Evolutionary conservation across 2,113 vertebrate genomes (phyloP).

Genomic region (Tenrec ecaudatus): DNA sequence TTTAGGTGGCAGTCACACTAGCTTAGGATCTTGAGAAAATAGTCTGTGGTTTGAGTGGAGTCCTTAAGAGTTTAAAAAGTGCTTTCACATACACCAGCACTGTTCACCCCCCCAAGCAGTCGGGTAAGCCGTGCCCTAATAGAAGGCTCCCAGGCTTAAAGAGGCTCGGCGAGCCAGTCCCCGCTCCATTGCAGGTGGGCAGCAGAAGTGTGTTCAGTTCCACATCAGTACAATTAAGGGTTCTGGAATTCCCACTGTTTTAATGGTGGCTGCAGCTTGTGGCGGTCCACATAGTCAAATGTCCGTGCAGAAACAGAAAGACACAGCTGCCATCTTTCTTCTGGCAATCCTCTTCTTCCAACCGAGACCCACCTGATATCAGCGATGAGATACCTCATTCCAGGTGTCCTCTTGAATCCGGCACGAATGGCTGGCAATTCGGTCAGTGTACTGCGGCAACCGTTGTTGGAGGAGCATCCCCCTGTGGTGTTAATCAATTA

Average conservation of each 20-base stretch:
- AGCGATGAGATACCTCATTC: too few relatives aligned
- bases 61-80: not conserved
- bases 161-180: not conserved
- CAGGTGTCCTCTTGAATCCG: too few relatives aligned
- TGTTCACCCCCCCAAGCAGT: not conserved
- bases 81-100: not conserved
- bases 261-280: too few relatives aligned
- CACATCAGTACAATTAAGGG: too few relatives aligned
- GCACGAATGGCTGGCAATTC: too few relatives aligned
- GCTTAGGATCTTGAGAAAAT: not conserved
- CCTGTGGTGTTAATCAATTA: too few relatives aligned
- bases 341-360: not conserved
- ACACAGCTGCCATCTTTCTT: not conserved
- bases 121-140: not conserved
- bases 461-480: too few relatives aligned
- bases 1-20: not conserved
- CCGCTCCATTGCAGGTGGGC: too few relatives aligned
- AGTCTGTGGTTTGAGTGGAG: not conserved
- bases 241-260: too few relatives aligned
- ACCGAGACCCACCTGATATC: not conserved
- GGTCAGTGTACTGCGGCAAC: too few relatives aligned
- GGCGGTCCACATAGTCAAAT: too few relatives aligned
- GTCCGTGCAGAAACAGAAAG: fast-evolving
- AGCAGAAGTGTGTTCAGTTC: not conserved
- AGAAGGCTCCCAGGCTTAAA: not conserved